Evolutionary conservation across 2,888 invertebrate species (phyloP), one percentile per base, ranked within the genome.

Genomic region (Acrocyrtus sp.): DNA sequence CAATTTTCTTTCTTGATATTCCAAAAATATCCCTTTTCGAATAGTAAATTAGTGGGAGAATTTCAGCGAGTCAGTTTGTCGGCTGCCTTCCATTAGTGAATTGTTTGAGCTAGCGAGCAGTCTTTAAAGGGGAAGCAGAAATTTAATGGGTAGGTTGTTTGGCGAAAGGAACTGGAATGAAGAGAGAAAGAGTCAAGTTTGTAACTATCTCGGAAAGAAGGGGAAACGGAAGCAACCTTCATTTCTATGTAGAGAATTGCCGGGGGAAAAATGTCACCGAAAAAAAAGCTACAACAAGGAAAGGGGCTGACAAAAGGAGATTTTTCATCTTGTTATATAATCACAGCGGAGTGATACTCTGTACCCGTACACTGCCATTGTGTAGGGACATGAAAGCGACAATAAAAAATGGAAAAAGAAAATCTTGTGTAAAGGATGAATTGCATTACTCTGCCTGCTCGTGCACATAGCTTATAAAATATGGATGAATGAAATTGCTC

Each of bases 241-340:
- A 69, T 69, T 60, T 60, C 47, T 47, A 45, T 21, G 56, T 62
- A 45, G 48, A 69, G 47, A 69, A 60, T 69, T 60, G 60, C 69
- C 53, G 51, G 53, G 69, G 69, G 69, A 61, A 54, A 56, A 54
- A 69, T 62, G 61, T 61, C 69, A 62, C 50, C n/a, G n/a, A n/a
- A n/a, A 47, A 39, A 69, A 62, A 34, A 56, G 34, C 29, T 53
- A 39, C 6, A 12, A 34, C 5, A 34, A 12, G 12, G 12, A 12
- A 12, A 34, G 12, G 12, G 34, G 34, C 5, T 8, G 34, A 12
- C 34, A 8, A 5, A 12, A 12, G 34, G 34, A 34, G 12, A 34
- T 34, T 34, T 12, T 34, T 34, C 34, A 34, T 34, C 34, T 34
- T 12, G 34, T 34, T 34, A 34, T 34, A n/a, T n/a, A n/a, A n/a